Conservation (phyloP, 2,888 invertebrate genomes). For the Stramonita haemastoma region DNA sequence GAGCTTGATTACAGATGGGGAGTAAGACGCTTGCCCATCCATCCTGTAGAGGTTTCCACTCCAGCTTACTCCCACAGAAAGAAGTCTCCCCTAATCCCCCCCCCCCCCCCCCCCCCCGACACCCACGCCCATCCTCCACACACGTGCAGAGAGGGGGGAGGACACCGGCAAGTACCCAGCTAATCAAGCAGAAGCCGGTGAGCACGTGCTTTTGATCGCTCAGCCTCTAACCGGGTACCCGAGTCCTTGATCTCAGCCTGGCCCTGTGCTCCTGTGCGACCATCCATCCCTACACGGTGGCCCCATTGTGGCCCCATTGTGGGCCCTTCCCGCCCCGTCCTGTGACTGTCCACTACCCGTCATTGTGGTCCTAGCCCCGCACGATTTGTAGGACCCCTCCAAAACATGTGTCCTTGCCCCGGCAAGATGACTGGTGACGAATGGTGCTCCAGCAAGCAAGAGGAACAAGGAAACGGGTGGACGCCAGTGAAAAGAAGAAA, state of each 20-base stretch:
- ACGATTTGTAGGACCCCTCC: neutral
- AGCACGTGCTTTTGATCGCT: conserved; percentile 33
- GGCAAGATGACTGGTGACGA: conserved; percentile 10
- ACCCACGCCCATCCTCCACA: conserved; percentile 20
- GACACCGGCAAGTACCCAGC: conserved; percentile 21
- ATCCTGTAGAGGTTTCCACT: no score
- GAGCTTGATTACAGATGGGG: no score
- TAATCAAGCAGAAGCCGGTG: neutral
- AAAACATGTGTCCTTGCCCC: conserved; percentile 16
- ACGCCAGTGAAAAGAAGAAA: neutral
- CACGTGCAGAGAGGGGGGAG: neutral
- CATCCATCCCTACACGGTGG: neutral
- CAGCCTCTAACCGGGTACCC: neutral
- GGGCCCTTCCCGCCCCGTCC: neutral
- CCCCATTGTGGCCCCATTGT: neutral
- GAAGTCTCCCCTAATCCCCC: neutral
- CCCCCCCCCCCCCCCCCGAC: neutral
- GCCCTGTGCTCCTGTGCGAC: neutral
- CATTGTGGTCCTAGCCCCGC: neutral
- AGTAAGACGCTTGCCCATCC: no score
- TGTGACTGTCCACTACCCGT: neutral
- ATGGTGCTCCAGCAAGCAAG: neutral
- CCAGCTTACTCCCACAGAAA: neutral
- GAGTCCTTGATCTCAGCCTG: conserved; percentile 13
- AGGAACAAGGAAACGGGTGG: neutral